Evolutionary conservation across 2,888 invertebrate genomes (phyloP), one percentile per base, ranked within the genome.

Genomic region (Axea sp.): DNA sequence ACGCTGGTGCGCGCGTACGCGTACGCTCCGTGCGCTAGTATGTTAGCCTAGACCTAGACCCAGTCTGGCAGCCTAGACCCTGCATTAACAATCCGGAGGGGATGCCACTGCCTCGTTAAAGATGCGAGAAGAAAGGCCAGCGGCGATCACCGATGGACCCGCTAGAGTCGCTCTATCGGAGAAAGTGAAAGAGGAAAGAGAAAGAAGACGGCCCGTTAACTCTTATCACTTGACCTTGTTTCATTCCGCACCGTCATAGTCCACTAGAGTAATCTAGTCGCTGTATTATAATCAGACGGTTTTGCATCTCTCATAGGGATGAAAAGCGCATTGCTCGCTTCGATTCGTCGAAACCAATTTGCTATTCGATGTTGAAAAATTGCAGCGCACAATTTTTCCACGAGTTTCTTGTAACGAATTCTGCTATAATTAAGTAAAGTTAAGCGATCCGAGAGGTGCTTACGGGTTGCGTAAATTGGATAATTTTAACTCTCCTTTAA

Each of bases 31-130:
- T 64, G 76, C 74, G 67, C 79, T 76, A 76, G 81, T 80, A 80
- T 79, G 80, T 76, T 76, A 83, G 81, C 82, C 86, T 84, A 86
- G 86, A 86, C 86, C 87, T 86, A 86, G 86, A 87, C 86, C 86
- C 79, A 87, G 78, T 84, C 83, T 68, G 82, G 82, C 84, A 84
- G 84, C 84, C 84, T 85, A 84, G 86, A 85, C 83, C 80, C 79
- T 68, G 67, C 53, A 43, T 41, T 39, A 39, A 49, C 69, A 49
- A 62, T 65, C 74, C 71, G 74, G 73, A 67, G 64, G 65, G 55
- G 74, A 60, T 41, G 49, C 14, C 37, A 53, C 41, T 39, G 30
- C 17, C 41, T 49, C 65, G 65, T 35, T 51, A 75, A 74, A 73
- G 74, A 73, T 57, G 67, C 64, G 65, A 64, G 75, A 75, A 77